Evolutionary conservation across 2,113 vertebrate genomes (phyloP).

Genomic region (Paramisgurnus dabryanus): DNA sequence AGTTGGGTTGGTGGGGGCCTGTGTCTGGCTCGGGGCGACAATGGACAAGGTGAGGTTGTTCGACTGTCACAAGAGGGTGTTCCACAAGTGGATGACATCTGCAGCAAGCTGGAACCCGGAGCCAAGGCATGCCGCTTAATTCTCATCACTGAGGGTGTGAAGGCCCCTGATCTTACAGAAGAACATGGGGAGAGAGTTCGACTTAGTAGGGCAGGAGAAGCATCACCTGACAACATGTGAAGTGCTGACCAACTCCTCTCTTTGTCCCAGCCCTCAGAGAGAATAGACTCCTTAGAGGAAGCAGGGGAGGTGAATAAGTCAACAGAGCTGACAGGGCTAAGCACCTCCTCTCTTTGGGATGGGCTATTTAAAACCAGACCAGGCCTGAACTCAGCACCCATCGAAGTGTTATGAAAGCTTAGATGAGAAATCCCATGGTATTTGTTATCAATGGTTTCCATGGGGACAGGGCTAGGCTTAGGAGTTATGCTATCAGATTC

Average conservation of each 20-base stretch:
- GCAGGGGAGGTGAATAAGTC: constrained; percentile 66
- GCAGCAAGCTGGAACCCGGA: constrained; percentile 81
- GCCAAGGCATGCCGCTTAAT: constrained; percentile 79
- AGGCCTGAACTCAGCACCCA: constrained; percentile 59
- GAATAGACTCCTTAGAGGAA: constrained; percentile 75
- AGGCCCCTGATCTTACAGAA: constrained; percentile 69
- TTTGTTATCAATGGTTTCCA: constrained; percentile 67
- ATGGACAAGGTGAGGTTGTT: constrained; percentile 63
- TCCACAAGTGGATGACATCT: constrained; percentile 72
- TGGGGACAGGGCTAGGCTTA: constrained; percentile 40
- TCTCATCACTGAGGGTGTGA: constrained; percentile 78
- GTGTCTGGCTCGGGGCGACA: constrained; percentile 67
- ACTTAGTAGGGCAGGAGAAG: constrained; percentile 65
- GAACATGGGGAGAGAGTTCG: constrained; percentile 67
- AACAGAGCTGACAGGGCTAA: constrained; percentile 59
- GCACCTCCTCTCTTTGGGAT: constrained; percentile 52
- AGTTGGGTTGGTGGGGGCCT: constrained; percentile 82
- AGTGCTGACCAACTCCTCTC: constrained; percentile 60
- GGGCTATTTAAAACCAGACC: constrained; percentile 61
- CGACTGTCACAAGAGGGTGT: constrained; percentile 76
- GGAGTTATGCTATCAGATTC: constrained; percentile 52
- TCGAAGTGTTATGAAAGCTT: constrained; percentile 51
- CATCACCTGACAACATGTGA: constrained; percentile 47
- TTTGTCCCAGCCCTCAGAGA: constrained; percentile 66
- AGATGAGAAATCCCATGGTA: constrained; percentile 56